Base-by-base conservation (phyloP, 2,113 vertebrate genomes). In the Pteruthius melanotis region DNA sequence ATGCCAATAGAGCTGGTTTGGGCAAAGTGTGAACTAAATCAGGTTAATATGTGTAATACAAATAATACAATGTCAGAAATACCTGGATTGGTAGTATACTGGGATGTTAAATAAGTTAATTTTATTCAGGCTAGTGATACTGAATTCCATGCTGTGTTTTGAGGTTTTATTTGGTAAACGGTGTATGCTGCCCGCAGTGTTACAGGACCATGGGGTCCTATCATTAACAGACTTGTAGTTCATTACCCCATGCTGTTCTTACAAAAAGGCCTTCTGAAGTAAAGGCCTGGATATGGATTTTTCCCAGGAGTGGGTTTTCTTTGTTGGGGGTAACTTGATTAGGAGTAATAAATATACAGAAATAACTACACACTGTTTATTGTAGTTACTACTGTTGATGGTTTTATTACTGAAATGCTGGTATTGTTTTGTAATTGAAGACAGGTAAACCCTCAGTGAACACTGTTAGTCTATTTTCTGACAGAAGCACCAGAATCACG, bases 161-260 rank as follows among this genome's bases (percentile, higher is more conserved):
- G 66, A 54, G 42, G 14, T 84, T 83, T 69, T 82, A 10, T 40
- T 50, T 82, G 24, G 22, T 56, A 69, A 52, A 20, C 15, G 13
- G 15, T 5, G 0, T 20, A 1, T 15, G 50, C 39, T 69, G 42
- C 39, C 2, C 0, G 57, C 23, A 39, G 0, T 3, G 0, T 65
- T 40, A 15, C 1, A 4, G 15, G n/a, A 31, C 35, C 0, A 0
- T 23, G 28, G 57, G 6, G 18, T 57, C 49, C 28, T 44, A 0
- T 74, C 77, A 13, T 6, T 64, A 23, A 31, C 30, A 84, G 61
- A 16, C 27, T 70, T 4, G 0, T 27, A 23, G 15, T 52, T 59
- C 37, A 5, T 54, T 68, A 31, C 8, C 28, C 2, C 9, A 80
- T 31, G 11, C 59, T 59, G 17, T 63, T 70, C 15, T 31, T 42